phyloP scores from a whole-genome alignment of 2,113 vertebrate species.

The Callorhinus ursinus region DNA sequence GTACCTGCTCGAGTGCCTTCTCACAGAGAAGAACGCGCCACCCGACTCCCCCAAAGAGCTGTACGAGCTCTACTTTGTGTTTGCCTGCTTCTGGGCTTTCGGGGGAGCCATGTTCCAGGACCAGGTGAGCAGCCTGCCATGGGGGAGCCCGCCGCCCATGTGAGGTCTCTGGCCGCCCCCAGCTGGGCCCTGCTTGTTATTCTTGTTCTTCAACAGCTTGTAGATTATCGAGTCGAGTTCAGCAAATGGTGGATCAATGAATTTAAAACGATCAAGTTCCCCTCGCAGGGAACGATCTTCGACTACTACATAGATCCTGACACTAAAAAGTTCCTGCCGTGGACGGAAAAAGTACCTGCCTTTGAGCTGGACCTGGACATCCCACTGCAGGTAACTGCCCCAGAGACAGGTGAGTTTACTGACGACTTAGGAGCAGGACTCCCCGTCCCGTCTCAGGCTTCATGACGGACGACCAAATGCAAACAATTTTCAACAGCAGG shows the following conservation, averaged over 20 bases:
- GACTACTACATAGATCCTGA: slow-evolving; percentile 87
- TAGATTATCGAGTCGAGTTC: slow-evolving; percentile 87
- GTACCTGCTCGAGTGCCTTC: slow-evolving; percentile 87
- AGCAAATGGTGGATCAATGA: slow-evolving; percentile 89
- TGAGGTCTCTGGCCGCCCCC: fast-evolving
- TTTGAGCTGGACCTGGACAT: slow-evolving; percentile 84
- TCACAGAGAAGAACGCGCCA: slow-evolving; percentile 80
- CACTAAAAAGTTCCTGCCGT: slow-evolving; percentile 83
- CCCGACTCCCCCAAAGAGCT: slow-evolving; percentile 86
- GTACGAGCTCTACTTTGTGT: slow-evolving; percentile 89
- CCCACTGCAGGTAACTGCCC: slow-evolving; percentile 85
- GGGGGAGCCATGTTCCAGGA: slow-evolving; percentile 88
- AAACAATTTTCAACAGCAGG: fast-evolving
- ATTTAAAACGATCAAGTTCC: slow-evolving; percentile 88
- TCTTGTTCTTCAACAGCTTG: slow-evolving; percentile 75
- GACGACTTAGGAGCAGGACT: fast-evolving
- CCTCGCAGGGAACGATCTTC: slow-evolving; percentile 87
- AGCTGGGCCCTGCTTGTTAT: fast-evolving
- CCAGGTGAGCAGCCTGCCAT: slow-evolving; percentile 78
- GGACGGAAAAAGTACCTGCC: slow-evolving; percentile 86
- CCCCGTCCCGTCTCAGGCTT: fast-evolving
- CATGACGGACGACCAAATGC: fast-evolving
- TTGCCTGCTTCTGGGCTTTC: slow-evolving; percentile 88
- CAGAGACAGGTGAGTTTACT: fast-evolving
- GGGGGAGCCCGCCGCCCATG: fast-evolving